Evolutionary conservation across 92 coral and sea anemone species (phyloP).

Genomic region (Micromussa lordhowensis): DNA sequence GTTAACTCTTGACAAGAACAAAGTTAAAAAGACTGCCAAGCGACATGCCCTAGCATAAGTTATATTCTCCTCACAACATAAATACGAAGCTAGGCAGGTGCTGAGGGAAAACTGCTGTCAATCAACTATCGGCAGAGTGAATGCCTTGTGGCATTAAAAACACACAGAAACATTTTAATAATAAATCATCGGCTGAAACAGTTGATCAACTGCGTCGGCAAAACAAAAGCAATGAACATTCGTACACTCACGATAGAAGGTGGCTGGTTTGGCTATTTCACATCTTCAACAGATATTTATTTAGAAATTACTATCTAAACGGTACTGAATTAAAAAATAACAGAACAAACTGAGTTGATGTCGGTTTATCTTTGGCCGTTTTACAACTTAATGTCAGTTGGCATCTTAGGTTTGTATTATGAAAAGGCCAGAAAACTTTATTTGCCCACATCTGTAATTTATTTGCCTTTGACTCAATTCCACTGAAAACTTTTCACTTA

Average conservation of each 20-base stretch:
- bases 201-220: not conserved
- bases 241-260: not conserved
- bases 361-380: slow-evolving; percentile 1
- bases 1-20: not conserved
- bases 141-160: not conserved
- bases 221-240: too few relatives aligned
- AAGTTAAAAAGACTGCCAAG: not conserved
- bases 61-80: not conserved
- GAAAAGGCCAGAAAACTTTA: not conserved
- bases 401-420: not conserved
- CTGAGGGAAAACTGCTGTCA: not conserved
- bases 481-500: slow-evolving; percentile 36
- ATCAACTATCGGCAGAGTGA: not conserved
- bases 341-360: slow-evolving; percentile 14
- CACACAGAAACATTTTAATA: not conserved
- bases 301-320: not conserved
- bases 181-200: not conserved
- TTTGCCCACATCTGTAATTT: slow-evolving; percentile 33
- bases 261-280: not conserved
- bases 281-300: not conserved
- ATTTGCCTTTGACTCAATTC: slow-evolving; percentile 36
- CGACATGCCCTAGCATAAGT: not conserved
- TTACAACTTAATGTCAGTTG: slow-evolving; percentile 3
- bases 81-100: not conserved
- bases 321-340: not conserved